A percentile compares a stretch with the other conserved stretches of the same genome.
These are phyloP conservation scores for Coleophora deauratella DNA, from an alignment of 2,888 invertebrate genomes.

Conservation along the genomic window DNA sequence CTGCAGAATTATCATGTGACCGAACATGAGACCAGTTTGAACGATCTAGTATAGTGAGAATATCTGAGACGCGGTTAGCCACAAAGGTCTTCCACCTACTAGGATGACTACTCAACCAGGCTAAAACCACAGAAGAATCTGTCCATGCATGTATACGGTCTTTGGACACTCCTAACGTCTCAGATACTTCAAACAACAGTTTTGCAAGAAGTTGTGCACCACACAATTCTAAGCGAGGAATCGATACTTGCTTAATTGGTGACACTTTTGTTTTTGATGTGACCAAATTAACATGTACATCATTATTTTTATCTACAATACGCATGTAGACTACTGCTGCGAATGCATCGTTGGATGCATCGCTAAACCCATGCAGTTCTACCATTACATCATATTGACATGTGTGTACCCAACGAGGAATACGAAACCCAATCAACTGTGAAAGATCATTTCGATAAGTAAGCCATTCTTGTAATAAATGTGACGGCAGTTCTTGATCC, in stretches of 20 bases:
- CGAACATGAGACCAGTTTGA: conserved; percentile 3
- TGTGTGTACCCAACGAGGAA: neutral
- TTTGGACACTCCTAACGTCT: too few relatives aligned
- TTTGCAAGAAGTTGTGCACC: conserved; percentile 14
- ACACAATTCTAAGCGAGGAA: conserved; percentile 18
- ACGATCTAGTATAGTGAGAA: too few relatives aligned
- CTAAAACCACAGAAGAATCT: too few relatives aligned
- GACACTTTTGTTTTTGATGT: conserved; percentile 10
- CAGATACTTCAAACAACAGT: too few relatives aligned
- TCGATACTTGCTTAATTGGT: conserved; percentile 9
- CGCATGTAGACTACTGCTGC: conserved; percentile 15
- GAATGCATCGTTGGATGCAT: conserved; percentile 15
- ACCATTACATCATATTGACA: too few relatives aligned
- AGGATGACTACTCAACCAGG: too few relatives aligned
- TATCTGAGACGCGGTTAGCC: too few relatives aligned
- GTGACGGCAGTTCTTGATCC: conserved; percentile 13
- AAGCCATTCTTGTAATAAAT: conserved; percentile 10
- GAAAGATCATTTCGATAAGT: neutral
- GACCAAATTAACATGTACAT: conserved; percentile 10
- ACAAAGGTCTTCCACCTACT: too few relatives aligned
- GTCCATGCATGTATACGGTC: conserved; percentile 14
- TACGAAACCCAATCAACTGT: neutral
- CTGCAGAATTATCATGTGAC: too few relatives aligned
- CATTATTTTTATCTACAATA: conserved; percentile 3
- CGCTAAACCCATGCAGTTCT: conserved; percentile 16